Percentiles rank a stretch among this genome's conserved stretches.
Conservation (phyloP, 2,113 vertebrate genomes). For the Psettodes erumei region DNA sequence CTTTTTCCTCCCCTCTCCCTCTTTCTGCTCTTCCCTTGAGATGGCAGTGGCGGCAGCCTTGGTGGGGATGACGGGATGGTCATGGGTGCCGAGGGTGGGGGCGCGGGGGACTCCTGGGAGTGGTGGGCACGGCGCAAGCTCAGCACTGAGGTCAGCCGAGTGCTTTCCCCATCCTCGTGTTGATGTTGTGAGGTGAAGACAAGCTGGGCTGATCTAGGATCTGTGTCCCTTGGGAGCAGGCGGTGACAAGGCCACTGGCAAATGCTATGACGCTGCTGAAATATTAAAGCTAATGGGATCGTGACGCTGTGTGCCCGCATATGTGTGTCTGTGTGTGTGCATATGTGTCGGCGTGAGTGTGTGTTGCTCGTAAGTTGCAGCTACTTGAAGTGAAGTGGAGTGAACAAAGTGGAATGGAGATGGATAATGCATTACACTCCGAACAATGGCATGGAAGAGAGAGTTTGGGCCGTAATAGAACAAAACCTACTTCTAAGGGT, state of each 20-base stretch:
- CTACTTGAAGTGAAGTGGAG: slow-evolving; percentile 68
- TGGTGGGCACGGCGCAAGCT: slow-evolving; percentile 35
- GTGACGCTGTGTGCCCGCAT: slow-evolving; percentile 8
- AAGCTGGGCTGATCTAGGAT: slow-evolving; percentile 53
- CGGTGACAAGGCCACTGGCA: slow-evolving; percentile 68
- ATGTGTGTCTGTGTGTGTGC: slow-evolving; percentile 2
- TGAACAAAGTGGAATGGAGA: slow-evolving; percentile 75
- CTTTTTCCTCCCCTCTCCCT: slow-evolving; percentile 7
- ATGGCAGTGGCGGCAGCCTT: slow-evolving; percentile 4
- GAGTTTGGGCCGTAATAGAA: slow-evolving; percentile 45
- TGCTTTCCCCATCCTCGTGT: slow-evolving; percentile 34
- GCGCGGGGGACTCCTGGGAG: slow-evolving; percentile 40
- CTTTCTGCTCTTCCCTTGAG: slow-evolving; percentile 47
- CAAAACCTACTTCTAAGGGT: slow-evolving; percentile 48
- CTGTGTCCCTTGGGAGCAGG: slow-evolving; percentile 52
- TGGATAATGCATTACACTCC: slow-evolving; percentile 73
- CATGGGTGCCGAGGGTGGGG: neutral
- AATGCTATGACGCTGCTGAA: slow-evolving; percentile 71
- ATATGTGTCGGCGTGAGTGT: slow-evolving; percentile 10
- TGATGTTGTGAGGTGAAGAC: slow-evolving; percentile 50
- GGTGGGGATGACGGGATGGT: neutral
- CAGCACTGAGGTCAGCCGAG: slow-evolving; percentile 63
- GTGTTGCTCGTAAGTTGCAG: slow-evolving; percentile 54
- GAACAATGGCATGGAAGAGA: slow-evolving; percentile 48
- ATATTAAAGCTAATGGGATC: slow-evolving; percentile 80